These are phyloP conservation scores for Ctenochaetus hawaiiensis DNA, from an alignment of 2,797 vertebrate species.

Conservation along the genomic window DNA sequence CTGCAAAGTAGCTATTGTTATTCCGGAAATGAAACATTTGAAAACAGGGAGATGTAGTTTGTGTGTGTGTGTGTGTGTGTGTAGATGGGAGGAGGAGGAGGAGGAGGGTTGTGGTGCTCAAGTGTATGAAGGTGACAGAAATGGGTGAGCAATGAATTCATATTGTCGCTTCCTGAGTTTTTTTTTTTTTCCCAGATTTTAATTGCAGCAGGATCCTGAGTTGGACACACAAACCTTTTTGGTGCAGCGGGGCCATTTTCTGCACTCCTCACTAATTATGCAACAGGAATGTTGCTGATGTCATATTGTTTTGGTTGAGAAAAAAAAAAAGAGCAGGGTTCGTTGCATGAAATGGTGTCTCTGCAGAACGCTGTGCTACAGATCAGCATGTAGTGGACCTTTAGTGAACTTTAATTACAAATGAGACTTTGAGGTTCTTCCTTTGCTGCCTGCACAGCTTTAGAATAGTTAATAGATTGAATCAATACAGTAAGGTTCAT, in stretches of 20 bases:
- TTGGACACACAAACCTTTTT: slow-evolving; percentile 28
- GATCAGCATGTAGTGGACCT: neutral
- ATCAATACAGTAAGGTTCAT: neutral
- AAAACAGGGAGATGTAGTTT: slow-evolving; percentile 48
- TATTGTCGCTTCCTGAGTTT: slow-evolving; percentile 23
- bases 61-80: slow-evolving; percentile 20
- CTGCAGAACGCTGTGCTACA: slow-evolving; percentile 18
- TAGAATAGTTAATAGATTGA: slow-evolving; percentile 29
- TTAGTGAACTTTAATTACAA: slow-evolving; percentile 24
- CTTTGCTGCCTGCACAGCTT: neutral
- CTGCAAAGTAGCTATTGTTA: slow-evolving; percentile 61
- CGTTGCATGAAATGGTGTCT: slow-evolving; percentile 20
- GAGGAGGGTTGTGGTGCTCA: neutral
- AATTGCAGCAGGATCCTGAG: slow-evolving; percentile 15
- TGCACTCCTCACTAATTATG: slow-evolving; percentile 64
- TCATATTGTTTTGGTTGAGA: slow-evolving; percentile 41
- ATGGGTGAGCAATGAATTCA: slow-evolving; percentile 26
- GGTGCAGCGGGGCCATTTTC: slow-evolving; percentile 32
- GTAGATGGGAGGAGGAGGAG: slow-evolving; percentile 11
- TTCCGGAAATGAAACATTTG: slow-evolving; percentile 49
- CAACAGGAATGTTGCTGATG: slow-evolving; percentile 65
- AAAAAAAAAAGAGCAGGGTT: neutral
- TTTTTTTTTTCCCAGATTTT: slow-evolving; percentile 32
- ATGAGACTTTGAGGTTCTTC: slow-evolving; percentile 14
- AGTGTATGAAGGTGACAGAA: slow-evolving; percentile 28